Base-by-base conservation (phyloP, 2,888 invertebrate genomes). In the Prosapia bicincta region DNA sequence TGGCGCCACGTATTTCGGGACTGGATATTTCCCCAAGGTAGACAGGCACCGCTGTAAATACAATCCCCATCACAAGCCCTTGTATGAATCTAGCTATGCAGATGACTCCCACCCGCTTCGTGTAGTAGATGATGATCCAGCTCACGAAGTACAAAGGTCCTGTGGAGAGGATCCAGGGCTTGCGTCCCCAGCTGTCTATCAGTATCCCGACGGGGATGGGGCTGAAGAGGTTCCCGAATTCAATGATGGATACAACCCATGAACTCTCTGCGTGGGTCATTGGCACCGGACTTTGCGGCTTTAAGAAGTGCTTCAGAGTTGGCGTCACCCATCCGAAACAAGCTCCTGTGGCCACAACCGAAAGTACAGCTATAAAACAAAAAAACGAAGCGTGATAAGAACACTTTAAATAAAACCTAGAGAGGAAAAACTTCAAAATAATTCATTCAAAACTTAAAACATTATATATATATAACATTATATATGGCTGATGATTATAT, bases 41-140 rank as follows among this genome's bases (percentile, higher is more conserved):
- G n/a, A 76, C 69, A 10, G 78, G 78, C 0, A 78, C 66, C 7
- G 75, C 76, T 25, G 78, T 78, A 68, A 67, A 76, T 2, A 72
- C 76, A 2, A 76, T 65, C 3, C 78, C 78, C 13, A 74, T 69
- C 9, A 66, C 75, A 7, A 78, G 24, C 3, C 78, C 76, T 70
- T 76, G 76, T 13, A 76, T 70, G 20, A 72, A 73, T 15, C 80
- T 71, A 10, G 78, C 79, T 9, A 78, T n/a, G 77, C 78, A 82
- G 23, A 82, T 74, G 7, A 78, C 77, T 20, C 74, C 75, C 2
- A 79, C 70, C 68, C 43, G 67, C 30, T 79, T 76, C 23, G 79
- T 79, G 10, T 72, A 74, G 9, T 80, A 71, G 38, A 81, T 74
- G 23, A 81, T 73, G 9, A 80, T 28, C 81, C 81, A 81, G 2